Conservation (phyloP, 2,888 invertebrate genomes). For the Steinernema scapterisci region DNA sequence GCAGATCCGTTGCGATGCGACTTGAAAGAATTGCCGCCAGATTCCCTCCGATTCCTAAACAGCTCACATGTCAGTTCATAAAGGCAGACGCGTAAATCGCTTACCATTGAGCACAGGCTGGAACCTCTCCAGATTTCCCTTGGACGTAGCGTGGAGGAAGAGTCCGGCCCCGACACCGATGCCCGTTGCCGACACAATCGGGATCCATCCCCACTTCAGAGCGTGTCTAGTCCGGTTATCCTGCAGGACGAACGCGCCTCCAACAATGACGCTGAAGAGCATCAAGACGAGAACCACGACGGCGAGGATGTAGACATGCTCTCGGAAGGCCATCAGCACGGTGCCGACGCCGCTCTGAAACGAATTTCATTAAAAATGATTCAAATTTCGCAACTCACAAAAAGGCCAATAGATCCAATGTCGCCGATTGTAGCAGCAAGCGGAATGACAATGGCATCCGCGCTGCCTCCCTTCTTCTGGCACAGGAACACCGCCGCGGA, state of each 20-base stretch:
- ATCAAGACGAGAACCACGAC: background rate
- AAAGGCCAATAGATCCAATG: background rate
- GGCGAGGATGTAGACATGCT: background rate
- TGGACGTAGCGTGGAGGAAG: background rate
- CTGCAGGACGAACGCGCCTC: background rate
- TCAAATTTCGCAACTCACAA: no score
- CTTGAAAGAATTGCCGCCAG: constrained; percentile 52
- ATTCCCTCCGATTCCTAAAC: constrained; percentile 52
- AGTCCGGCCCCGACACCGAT: background rate
- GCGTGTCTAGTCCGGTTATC: background rate
- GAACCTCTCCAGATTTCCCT: background rate
- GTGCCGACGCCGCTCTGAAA: background rate
- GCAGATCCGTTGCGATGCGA: constrained; percentile 50
- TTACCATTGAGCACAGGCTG: constrained; percentile 1
- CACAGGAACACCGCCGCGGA: constrained; percentile 43
- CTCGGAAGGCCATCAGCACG: background rate
- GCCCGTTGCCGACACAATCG: background rate
- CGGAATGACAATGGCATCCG: background rate
- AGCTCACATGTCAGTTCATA: background rate
- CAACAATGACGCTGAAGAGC: background rate
- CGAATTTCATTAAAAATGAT: background rate
- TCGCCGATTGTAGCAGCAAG: background rate
- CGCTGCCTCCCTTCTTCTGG: background rate
- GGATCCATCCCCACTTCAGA: background rate
- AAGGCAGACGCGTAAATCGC: no score